phyloP scores from a whole-genome alignment of 2,888 invertebrate species.

The Drosophila pullipes region DNA sequence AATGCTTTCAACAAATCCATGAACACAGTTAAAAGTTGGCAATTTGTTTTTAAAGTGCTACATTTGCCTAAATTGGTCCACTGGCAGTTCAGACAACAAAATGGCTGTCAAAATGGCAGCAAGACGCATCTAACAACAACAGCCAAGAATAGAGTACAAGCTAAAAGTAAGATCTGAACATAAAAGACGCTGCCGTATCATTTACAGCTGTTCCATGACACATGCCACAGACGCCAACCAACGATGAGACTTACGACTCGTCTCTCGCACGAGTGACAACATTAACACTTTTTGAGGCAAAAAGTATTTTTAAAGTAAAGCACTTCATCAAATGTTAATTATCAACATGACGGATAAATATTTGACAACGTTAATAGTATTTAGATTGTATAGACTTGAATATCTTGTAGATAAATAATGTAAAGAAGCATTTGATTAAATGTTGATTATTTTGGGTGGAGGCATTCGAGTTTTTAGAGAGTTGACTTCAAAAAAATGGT shows the following conservation, averaged over 20 bases:
- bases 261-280: constrained; percentile 12
- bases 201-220: constrained; percentile 77
- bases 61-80: constrained; percentile 49
- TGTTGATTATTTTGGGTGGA: not conserved
- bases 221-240: constrained; percentile 47
- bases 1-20: constrained; percentile 36
- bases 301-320: not conserved
- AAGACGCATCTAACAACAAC: constrained; percentile 19
- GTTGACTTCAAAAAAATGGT: not conserved
- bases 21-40: constrained; percentile 16
- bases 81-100: constrained; percentile 33
- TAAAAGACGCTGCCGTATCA: constrained; percentile 63
- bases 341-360: not conserved
- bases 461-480: not conserved
- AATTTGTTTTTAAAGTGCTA: constrained; percentile 45
- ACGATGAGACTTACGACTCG: constrained; percentile 9
- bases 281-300: not conserved
- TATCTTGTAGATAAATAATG: not conserved
- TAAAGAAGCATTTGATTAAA: not conserved
- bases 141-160: constrained; percentile 7
- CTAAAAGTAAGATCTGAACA: constrained; percentile 43
- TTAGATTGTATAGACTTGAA: not conserved
- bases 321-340: not conserved
- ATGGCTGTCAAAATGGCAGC: constrained; percentile 32
- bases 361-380: not conserved